Base-by-base conservation (phyloP, 2,797 vertebrate genomes). In the Sebastes umbrosus region DNA sequence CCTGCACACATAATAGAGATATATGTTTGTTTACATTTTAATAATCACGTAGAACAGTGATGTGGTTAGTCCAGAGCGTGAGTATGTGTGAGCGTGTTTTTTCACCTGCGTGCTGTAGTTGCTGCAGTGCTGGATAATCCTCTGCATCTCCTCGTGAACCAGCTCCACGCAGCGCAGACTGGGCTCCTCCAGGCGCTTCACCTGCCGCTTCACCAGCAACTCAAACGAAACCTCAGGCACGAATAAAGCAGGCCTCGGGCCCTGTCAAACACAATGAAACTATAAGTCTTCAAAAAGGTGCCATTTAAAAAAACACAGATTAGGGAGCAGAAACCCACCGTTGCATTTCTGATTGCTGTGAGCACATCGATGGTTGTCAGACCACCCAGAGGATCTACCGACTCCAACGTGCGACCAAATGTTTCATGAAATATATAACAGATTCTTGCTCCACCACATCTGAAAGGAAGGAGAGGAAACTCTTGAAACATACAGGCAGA, bases 341-440 rank as follows among this genome's bases (percentile, higher is more conserved):
- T 99, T 79, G 98, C 98, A 87, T 99, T 99, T 95, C 98, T 97
- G 94, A 99, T 99, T 60, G 98, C 98, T 69, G 98, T 99, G 91
- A 99, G 96, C 84, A 99, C 97, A 62, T 99, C 98, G 25, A 99
- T 98, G 73, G 98, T 99, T 46, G 97, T 98, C 89, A 99, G 96
- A 66, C 98, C 98, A 55, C 98, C 98, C n/a, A 99, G 87, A 0
- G 98, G 97, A 89, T 99, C 98, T 12, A 99, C 98, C 0, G 98
- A 99, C 90, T 99, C 98, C 91, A 99, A 93, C 2, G 98, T 99
- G 84, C 98, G 96, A 59, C 98, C 98, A 77, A 99, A 99, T 0
- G 98, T 99, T 90, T 99, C 98, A 66, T 99, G 98, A 92, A 99
- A 99, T 91, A 99, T 99, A 29, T 99, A 99, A 92, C 98, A 99